Evolutionary conservation across 2,797 vertebrate genomes (phyloP).

Genomic region (Dryobates pubescens): DNA sequence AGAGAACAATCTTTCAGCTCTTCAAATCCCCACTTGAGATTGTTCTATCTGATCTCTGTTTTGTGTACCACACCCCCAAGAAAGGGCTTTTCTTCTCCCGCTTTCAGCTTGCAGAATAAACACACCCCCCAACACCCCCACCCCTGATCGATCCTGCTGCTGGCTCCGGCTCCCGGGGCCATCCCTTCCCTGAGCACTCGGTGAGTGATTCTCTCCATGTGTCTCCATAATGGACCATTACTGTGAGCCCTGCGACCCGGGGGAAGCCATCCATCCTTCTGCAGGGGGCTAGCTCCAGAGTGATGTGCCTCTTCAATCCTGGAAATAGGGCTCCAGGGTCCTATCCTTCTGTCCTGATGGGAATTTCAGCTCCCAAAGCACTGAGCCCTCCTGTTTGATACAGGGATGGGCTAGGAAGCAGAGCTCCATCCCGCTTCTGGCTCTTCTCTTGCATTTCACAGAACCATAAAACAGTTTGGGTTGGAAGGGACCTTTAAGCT

Average conservation of each 20-base stretch:
- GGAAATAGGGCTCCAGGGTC: background rate
- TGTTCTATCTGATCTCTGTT: background rate
- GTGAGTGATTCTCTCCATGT: background rate
- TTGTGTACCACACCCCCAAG: background rate
- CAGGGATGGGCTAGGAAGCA: background rate
- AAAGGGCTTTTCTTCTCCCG: background rate
- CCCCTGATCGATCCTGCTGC: accelerated
- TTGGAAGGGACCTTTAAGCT: too few relatives aligned
- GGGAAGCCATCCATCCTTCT: background rate
- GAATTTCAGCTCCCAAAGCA: background rate
- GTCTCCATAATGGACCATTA: background rate
- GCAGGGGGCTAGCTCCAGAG: background rate
- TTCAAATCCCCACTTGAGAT: background rate
- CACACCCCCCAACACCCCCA: background rate
- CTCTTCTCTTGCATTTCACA: background rate
- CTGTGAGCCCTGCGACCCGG: conserved; percentile 41
- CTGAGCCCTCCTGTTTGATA: background rate
- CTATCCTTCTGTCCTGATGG: background rate
- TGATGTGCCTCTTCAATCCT: conserved; percentile 17
- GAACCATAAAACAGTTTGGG: too few relatives aligned
- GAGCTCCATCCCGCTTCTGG: background rate
- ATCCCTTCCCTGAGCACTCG: background rate
- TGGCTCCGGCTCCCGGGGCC: background rate
- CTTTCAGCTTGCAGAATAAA: background rate
- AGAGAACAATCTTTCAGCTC: background rate